A percentile compares a stretch with the other conserved stretches of the same genome.
These are phyloP conservation scores for Limnephilus auricula DNA, from an alignment of 2,888 invertebrate species.

Conservation along the genomic window DNA sequence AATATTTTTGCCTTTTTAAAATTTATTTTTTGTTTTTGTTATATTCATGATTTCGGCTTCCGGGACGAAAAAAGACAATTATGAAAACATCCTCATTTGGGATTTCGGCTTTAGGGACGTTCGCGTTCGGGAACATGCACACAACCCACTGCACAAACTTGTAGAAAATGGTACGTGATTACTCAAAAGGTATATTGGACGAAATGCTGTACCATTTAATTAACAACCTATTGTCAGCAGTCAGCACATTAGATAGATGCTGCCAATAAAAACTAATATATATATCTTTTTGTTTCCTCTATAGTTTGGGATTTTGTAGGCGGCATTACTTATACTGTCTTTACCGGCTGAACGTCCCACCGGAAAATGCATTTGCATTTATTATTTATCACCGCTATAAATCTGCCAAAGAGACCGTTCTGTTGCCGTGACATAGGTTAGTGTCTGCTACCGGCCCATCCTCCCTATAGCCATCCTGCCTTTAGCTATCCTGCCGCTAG, in stretches of 20 bases:
- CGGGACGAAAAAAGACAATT: not conserved
- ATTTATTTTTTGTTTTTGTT: not conserved
- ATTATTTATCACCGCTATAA: slow-evolving; percentile 60
- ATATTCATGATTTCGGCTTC: not conserved
- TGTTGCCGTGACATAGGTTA: slow-evolving; percentile 29
- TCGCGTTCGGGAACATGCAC: not conserved
- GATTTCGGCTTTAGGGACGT: not conserved
- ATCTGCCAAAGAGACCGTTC: slow-evolving; percentile 46
- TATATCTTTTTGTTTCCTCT: not conserved
- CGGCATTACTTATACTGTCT: slow-evolving; percentile 6
- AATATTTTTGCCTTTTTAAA: not conserved
- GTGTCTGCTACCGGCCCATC: not conserved
- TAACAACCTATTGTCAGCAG: not conserved
- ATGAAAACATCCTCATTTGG: not conserved
- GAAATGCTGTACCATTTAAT: no score
- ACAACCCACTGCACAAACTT: no score
- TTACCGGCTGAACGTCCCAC: slow-evolving; percentile 21
- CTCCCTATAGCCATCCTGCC: not conserved
- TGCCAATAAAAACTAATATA: not conserved
- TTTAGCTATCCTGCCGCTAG: no score
- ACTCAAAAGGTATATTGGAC: not conserved
- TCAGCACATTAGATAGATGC: not conserved
- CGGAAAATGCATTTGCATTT: slow-evolving; percentile 59
- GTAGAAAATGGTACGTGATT: not conserved
- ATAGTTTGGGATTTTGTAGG: not conserved